Conservation (phyloP, 2,113 vertebrate species). For the Daubentonia madagascariensis region DNA sequence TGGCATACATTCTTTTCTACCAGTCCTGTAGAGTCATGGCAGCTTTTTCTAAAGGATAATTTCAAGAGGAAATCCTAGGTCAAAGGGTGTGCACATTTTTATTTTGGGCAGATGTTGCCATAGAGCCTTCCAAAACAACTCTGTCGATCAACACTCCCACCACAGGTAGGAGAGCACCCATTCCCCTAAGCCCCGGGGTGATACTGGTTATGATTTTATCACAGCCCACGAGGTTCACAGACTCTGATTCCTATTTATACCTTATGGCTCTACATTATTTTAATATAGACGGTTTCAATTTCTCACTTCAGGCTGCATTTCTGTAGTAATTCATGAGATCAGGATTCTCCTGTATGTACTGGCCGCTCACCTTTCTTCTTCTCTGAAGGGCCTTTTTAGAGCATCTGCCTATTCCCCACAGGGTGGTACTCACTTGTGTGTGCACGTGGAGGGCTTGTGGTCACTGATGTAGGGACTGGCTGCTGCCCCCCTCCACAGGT, state of each 20-base stretch:
- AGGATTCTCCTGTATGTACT: too few relatives aligned
- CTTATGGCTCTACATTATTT: too few relatives aligned
- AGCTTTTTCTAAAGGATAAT: neutral
- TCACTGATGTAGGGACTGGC: neutral
- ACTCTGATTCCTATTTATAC: too few relatives aligned
- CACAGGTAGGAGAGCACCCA: rapidly evolving
- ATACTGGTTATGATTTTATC: rapidly evolving
- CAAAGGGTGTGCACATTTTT: neutral
- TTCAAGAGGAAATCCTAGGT: neutral
- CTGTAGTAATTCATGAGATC: neutral
- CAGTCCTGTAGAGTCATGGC: neutral
- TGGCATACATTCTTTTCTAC: neutral
- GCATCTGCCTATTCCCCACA: neutral
- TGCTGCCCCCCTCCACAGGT: rapidly evolving
- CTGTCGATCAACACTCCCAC: neutral
- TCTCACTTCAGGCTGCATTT: rapidly evolving
- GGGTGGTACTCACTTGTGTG: neutral
- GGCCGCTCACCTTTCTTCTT: neutral
- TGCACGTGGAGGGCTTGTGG: too few relatives aligned
- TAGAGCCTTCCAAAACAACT: neutral
- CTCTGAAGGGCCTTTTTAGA: neutral
- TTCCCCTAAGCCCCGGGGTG: neutral
- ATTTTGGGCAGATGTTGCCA: neutral
- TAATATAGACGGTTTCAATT: too few relatives aligned
- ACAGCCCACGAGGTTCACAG: too few relatives aligned